Evolutionary conservation across 2,888 invertebrate genomes (phyloP).

Genomic region (Vesta saturnalis): DNA sequence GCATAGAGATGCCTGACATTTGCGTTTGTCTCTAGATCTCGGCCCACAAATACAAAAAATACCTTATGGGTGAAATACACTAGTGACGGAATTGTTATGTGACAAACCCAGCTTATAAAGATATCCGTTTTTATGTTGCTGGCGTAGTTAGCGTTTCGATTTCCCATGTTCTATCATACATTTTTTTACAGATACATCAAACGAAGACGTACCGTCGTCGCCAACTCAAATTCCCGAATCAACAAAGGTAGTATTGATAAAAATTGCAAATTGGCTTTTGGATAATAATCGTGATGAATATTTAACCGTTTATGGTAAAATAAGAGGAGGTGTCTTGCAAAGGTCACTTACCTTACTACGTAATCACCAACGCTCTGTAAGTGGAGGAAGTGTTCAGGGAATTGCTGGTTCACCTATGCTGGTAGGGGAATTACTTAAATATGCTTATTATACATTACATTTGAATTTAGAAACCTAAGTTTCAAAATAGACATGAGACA

Average conservation of each 20-base stretch:
- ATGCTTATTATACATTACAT: constrained; percentile 19
- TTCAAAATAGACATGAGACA: constrained; percentile 78
- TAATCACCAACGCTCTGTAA: constrained; percentile 82
- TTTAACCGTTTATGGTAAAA: constrained; percentile 77
- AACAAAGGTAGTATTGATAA: constrained; percentile 75
- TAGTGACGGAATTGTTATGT: no score
- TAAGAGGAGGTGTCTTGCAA: constrained; percentile 79
- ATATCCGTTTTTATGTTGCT: constrained; percentile 8
- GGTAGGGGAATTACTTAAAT: constrained; percentile 51
- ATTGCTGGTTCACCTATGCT: constrained; percentile 68
- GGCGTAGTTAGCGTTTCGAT: no score
- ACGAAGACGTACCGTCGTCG: constrained; percentile 68
- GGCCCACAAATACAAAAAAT: no score
- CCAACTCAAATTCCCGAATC: constrained; percentile 76
- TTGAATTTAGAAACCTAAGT: constrained; percentile 71
- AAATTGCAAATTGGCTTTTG: constrained; percentile 88
- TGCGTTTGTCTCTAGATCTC: no score
- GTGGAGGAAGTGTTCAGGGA: constrained; percentile 77
- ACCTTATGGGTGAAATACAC: no score
- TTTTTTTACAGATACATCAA: constrained; percentile 44
- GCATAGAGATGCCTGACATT: no score
- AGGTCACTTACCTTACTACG: constrained; percentile 79
- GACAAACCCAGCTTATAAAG: no score
- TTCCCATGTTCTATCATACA: no score
- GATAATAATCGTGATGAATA: constrained; percentile 78